Evolutionary conservation across 2,113 vertebrate genomes (phyloP).

Genomic region (Cnemophilus loriae): DNA sequence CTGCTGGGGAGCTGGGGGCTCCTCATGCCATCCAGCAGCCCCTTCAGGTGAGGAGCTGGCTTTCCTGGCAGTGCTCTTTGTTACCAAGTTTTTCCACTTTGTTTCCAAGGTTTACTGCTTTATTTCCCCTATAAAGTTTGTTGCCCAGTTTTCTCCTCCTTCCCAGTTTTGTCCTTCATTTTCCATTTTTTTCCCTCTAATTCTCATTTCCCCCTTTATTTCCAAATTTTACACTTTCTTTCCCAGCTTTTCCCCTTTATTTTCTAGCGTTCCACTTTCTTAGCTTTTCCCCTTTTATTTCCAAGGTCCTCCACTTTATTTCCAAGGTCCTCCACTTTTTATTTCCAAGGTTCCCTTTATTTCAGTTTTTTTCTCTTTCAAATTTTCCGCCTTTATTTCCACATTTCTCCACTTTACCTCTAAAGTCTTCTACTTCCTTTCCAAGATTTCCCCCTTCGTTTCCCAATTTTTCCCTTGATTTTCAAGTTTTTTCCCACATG

Average conservation of each 20-base stretch:
- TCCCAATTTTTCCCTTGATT: neutral
- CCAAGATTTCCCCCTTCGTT: neutral
- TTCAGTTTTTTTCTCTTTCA: neutral
- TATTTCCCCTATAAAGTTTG: neutral
- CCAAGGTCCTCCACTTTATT: neutral
- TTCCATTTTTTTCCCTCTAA: neutral
- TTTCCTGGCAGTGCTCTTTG: neutral
- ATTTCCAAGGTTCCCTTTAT: neutral
- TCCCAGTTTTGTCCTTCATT: neutral
- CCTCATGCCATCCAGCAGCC: neutral
- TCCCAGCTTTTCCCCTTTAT: neutral
- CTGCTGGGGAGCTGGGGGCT: neutral
- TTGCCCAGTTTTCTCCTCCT: neutral
- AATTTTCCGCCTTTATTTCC: neutral
- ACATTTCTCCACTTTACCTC: neutral
- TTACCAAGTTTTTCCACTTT: neutral
- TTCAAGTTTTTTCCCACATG: neutral
- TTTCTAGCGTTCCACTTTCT: neutral
- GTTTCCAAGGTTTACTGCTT: neutral
- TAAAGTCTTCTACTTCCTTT: neutral
- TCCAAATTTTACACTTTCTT: neutral
- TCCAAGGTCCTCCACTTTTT: neutral
- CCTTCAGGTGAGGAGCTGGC: neutral
- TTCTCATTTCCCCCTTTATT: neutral
- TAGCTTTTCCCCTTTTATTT: neutral